These are phyloP conservation scores for Oxytorus armatus DNA, from an alignment of 2,888 invertebrate species.

Conservation along the genomic window DNA sequence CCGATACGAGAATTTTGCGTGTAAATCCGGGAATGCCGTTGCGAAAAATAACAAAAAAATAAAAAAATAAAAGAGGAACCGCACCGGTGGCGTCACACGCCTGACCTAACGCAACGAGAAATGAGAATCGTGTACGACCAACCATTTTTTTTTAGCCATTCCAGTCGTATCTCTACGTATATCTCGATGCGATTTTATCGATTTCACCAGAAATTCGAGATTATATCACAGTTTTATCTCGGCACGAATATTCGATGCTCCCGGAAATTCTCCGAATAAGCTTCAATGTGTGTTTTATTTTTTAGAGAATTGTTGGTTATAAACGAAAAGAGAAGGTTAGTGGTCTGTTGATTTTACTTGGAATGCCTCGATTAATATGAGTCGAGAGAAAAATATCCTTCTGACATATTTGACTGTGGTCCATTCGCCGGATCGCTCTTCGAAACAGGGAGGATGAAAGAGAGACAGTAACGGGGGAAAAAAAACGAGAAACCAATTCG, in stretches of 20 bases:
- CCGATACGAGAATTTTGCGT: conserved; percentile 52
- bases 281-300: too few relatives aligned
- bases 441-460: background rate
- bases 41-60: conserved; percentile 13
- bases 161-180: background rate
- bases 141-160: conserved; percentile 33
- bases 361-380: too few relatives aligned
- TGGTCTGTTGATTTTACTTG: too few relatives aligned
- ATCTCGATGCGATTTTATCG: background rate
- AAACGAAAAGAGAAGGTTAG: too few relatives aligned
- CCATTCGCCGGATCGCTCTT: too few relatives aligned
- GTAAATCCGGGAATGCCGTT: conserved; percentile 44
- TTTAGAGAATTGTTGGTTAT: too few relatives aligned
- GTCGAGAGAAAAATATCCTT: too few relatives aligned
- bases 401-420: too few relatives aligned
- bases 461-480: background rate
- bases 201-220: conserved; percentile 14
- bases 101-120: conserved; percentile 42
- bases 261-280: background rate
- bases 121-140: conserved; percentile 31
- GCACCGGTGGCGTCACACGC: conserved; percentile 19
- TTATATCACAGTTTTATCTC: conserved; percentile 19
- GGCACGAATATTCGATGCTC: conserved; percentile 20
- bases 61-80: conserved; percentile 39
- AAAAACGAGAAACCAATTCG: too few relatives aligned